These are phyloP conservation scores for Lasioglossum pauxillum DNA, from an alignment of 2,888 invertebrate species.

Conservation along the genomic window DNA sequence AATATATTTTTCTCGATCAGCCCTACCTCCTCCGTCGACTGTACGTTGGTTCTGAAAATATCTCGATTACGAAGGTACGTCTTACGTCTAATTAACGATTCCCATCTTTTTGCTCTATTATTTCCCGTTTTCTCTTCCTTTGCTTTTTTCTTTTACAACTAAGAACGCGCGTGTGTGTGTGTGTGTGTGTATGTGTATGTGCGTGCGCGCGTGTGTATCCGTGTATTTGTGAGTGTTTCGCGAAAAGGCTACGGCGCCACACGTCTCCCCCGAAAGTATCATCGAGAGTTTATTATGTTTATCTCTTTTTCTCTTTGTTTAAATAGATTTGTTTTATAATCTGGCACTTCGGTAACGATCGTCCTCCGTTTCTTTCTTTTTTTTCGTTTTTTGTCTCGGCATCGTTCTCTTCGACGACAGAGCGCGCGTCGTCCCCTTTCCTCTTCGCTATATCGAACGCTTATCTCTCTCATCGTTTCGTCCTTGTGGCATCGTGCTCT, in stretches of 20 bases:
- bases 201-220: accelerated
- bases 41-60: slow-evolving; percentile 44
- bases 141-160: slow-evolving; percentile 15
- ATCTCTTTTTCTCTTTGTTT: slow-evolving; percentile 24
- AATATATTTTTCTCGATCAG: slow-evolving; percentile 32
- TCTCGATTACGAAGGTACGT: slow-evolving; percentile 49
- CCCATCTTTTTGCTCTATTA: slow-evolving; percentile 2
- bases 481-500: background rate
- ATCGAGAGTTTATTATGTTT: background rate
- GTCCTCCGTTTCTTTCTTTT: slow-evolving; percentile 18
- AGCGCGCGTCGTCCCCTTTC: background rate
- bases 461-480: background rate
- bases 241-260: slow-evolving; percentile 41
- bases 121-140: background rate
- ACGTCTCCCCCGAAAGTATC: slow-evolving; percentile 35
- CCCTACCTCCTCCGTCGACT: background rate
- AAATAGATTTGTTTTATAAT: slow-evolving; percentile 51
- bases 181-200: accelerated
- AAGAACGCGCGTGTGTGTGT: background rate
- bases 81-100: slow-evolving; percentile 41
- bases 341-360: slow-evolving; percentile 63
- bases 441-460: background rate
- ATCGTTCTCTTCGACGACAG: slow-evolving; percentile 17
- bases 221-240: background rate
- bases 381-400: background rate